These are phyloP conservation scores for Zaprionus inermis DNA, from an alignment of 1,140 invertebrate genomes.

Conservation along the genomic window DNA sequence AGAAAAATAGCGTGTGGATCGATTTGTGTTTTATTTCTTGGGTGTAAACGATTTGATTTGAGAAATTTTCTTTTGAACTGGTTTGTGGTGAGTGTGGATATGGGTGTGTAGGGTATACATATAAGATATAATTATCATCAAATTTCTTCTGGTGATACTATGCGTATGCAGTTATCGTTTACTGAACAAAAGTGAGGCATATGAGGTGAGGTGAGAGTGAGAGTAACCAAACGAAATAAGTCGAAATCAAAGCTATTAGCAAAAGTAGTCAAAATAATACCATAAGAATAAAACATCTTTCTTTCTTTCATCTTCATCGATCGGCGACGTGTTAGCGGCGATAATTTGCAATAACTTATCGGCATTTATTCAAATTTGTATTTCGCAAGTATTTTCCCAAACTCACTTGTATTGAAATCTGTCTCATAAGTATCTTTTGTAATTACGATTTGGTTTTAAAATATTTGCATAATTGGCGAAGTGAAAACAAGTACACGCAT, in stretches of 20 bases:
- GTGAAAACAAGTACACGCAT: constrained; percentile 62
- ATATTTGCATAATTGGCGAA: constrained; percentile 57
- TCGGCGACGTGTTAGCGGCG: constrained; percentile 43
- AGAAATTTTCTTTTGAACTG: constrained; percentile 10
- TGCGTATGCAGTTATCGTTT: constrained; percentile 44
- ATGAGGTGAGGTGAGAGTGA: constrained; percentile 49
- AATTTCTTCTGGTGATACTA: constrained; percentile 41
- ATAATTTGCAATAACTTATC: constrained; percentile 47
- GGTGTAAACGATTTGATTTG: constrained; percentile 14
- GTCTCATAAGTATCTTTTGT: constrained; percentile 84
- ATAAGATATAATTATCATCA: constrained; percentile 18
- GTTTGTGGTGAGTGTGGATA: constrained; percentile 18
- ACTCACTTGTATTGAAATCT: constrained; percentile 84
- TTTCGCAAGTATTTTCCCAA: constrained; percentile 84
- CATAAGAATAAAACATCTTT: constrained; percentile 70
- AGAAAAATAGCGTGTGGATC: constrained; percentile 34
- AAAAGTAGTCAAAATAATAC: constrained; percentile 71
- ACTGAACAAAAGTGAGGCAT: constrained; percentile 44
- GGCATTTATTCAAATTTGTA: constrained; percentile 47
- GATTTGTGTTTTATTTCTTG: constrained; percentile 8
- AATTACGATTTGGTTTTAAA: constrained; percentile 60
- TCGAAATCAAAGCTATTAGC: constrained; percentile 74
- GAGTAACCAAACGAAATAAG: constrained; percentile 65
- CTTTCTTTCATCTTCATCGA: constrained; percentile 63
- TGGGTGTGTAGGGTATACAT: constrained; percentile 26